A percentile compares a stretch with the other conserved stretches of the same genome.
Evolutionary conservation across 2,888 invertebrate species (phyloP).

Genomic region (Ypsolopha sequella): DNA sequence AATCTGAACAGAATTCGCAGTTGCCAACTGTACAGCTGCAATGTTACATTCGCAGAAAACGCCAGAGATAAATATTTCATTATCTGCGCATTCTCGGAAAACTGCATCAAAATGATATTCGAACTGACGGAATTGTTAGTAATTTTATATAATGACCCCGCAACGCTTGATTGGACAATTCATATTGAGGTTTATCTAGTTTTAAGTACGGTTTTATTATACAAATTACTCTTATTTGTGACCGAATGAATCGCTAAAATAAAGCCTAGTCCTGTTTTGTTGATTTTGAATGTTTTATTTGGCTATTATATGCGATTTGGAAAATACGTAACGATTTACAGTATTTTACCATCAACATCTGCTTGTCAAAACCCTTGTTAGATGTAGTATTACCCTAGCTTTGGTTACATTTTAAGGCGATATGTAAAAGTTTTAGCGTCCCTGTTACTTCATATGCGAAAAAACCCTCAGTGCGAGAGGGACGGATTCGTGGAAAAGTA

Average conservation of each 20-base stretch:
- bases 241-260: neutral
- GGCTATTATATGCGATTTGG: too few relatives aligned
- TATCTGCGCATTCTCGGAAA: neutral
- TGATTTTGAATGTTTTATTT: neutral
- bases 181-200: neutral
- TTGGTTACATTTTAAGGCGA: too few relatives aligned
- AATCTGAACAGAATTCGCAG: too few relatives aligned
- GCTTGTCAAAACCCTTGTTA: too few relatives aligned
- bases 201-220: conserved; percentile 2
- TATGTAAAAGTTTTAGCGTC: too few relatives aligned
- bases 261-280: neutral
- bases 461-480: too few relatives aligned
- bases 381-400: too few relatives aligned
- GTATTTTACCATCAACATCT: too few relatives aligned
- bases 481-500: too few relatives aligned
- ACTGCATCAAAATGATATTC: neutral
- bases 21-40: neutral
- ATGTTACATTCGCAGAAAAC: neutral
- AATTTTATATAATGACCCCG: neutral
- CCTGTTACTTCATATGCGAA: too few relatives aligned
- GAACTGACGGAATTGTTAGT: neutral
- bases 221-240: neutral
- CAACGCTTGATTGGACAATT: neutral
- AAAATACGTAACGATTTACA: too few relatives aligned
- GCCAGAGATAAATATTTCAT: neutral